Base-by-base conservation (phyloP, 2,888 invertebrate genomes). In the Reticulitermes lucifugus region DNA sequence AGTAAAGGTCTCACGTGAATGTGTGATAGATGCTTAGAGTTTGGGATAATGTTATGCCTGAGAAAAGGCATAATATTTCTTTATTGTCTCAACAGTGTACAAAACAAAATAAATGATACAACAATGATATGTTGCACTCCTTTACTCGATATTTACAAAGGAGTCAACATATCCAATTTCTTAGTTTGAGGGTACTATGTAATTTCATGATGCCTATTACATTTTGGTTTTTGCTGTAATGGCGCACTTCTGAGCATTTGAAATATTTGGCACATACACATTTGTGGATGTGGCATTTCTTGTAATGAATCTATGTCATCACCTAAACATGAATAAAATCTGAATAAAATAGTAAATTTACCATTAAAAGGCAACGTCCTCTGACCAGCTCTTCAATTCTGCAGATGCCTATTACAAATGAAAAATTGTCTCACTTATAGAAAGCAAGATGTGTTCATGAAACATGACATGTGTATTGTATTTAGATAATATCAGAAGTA, bases 131-230 rank as follows among this genome's bases (percentile, higher is more conserved):
- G 18, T 73, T 73, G 41, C 18, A 73, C 41, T 73, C 9, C 7
- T 6, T 65, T n/a, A 65, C 73, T 73, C 41, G 25, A 73, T 73
- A 41, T 73, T 73, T 73, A 73, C 73, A 73, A 41, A 18, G 73
- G 41, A 41, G 65, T 25, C 6, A 65, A n/a, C 25, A 65, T n/a
- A n/a, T 60, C 21, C 12, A 60, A 21, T 18, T 46, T 12, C 12
- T 46, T 9, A 7, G 18, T 18, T 18, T 55, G 1, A 55, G 12
- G 18, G 0, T 65, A 65, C 25, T 25, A 25, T 25, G 25, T 25
- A n/a, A 9, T 65, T 25, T 65, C n/a, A 6, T 65, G 9, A 25
- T n/a, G 6, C 14, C n/a, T 65, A n/a, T 65, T 12, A 65, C 25
- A 14, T 4, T 65, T 10, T n/a, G 65, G 2, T 65, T n/a, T 0